Percentiles rank a stretch among this genome's conserved stretches.
Evolutionary conservation across 2,888 invertebrate species (phyloP).

Genomic region (Pardosa pseudoannulata): DNA sequence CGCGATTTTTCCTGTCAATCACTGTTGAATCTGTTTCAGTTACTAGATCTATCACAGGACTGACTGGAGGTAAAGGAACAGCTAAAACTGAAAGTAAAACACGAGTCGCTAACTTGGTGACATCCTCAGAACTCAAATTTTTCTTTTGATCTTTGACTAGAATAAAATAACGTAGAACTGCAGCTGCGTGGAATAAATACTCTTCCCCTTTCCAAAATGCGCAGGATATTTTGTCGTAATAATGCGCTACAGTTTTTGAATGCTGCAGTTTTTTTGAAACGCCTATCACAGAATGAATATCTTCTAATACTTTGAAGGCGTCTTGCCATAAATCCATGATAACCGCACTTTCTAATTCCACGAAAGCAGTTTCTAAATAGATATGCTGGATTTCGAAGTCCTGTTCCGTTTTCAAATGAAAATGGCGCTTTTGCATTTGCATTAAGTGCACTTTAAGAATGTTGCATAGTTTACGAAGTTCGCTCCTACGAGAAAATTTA

Average conservation of each 20-base stretch:
- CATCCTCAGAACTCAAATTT: background rate
- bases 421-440: constrained; percentile 7
- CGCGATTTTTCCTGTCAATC: constrained; percentile 20
- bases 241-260: constrained; percentile 21
- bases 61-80: constrained; percentile 7
- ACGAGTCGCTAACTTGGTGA: constrained; percentile 13
- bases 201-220: constrained; percentile 35
- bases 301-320: constrained; percentile 37
- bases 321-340: constrained; percentile 45
- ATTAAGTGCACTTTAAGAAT: constrained; percentile 23
- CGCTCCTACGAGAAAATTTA: constrained; percentile 27
- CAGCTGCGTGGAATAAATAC: constrained; percentile 42
- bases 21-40: constrained; percentile 21
- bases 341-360: constrained; percentile 29
- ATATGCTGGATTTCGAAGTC: constrained; percentile 17
- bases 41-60: constrained; percentile 6
- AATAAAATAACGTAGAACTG: constrained; percentile 30
- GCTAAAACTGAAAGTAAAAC: constrained; percentile 36
- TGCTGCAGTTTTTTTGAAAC: constrained; percentile 17
- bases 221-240: constrained; percentile 34
- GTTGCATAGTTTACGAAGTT: constrained; percentile 41
- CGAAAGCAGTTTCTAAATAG: constrained; percentile 38
- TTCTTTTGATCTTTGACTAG: constrained; percentile 32
- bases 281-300: constrained; percentile 34
- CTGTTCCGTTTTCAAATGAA: background rate